phyloP scores from a whole-genome alignment of 2,113 vertebrate genomes.

The Nycticryphes semicollaris region DNA sequence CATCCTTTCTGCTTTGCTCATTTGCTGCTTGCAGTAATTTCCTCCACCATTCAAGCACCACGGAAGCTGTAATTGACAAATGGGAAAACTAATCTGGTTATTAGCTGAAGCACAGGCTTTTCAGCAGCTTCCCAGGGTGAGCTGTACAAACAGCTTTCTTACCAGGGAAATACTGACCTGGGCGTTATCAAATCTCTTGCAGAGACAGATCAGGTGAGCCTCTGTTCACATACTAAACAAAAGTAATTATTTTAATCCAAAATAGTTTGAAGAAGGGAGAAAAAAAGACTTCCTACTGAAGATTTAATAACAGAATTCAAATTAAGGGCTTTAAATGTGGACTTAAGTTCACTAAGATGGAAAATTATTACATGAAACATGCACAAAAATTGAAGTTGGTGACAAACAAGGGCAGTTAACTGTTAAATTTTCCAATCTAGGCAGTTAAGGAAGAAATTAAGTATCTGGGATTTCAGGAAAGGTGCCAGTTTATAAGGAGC shows the following conservation, averaged over 20 bases:
- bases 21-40: not conserved
- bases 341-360: not conserved
- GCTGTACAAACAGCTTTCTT: not conserved
- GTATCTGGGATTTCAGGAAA: not conserved
- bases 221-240: not conserved
- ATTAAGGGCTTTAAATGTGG: not conserved
- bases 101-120: not conserved
- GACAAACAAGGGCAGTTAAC: not conserved
- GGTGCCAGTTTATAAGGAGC: not conserved
- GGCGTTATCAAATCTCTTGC: not conserved
- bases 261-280: not conserved
- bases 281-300: not conserved
- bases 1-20: not conserved
- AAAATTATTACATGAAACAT: not conserved
- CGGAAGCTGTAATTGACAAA: not conserved
- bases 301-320: not conserved
- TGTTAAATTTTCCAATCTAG: not conserved
- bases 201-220: slow-evolving; percentile 24
- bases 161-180: not conserved
- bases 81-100: not conserved
- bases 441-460: not conserved
- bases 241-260: slow-evolving; percentile 37
- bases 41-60: not conserved
- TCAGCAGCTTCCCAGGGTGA: not conserved
- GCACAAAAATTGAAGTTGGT: not conserved